Conservation (phyloP, 2,113 vertebrate species). For the Casuarius casuarius region DNA sequence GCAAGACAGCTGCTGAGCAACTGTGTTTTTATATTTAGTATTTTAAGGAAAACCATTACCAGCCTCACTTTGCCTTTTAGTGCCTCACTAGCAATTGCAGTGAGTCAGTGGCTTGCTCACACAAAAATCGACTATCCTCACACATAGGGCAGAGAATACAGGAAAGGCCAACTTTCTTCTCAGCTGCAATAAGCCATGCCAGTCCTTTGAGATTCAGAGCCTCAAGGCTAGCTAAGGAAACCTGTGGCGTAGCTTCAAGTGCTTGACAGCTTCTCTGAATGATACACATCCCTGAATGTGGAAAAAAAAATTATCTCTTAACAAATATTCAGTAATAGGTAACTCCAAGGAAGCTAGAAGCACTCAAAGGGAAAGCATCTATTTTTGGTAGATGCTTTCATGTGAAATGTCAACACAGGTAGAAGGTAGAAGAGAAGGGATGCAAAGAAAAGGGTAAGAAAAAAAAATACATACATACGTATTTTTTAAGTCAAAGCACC, state of each 20-base stretch:
- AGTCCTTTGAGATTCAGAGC: not conserved
- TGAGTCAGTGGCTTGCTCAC: not conserved
- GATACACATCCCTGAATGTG: not conserved
- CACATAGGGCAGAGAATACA: not conserved
- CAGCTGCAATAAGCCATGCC: not conserved
- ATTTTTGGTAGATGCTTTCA: constrained; percentile 17
- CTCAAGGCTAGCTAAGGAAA: not conserved
- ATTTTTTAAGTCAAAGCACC: constrained; percentile 33
- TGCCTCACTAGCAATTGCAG: not conserved
- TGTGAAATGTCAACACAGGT: not conserved
- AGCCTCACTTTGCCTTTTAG: not conserved
- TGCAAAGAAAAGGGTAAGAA: not conserved
- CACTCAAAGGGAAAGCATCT: not conserved
- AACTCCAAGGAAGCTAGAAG: not conserved
- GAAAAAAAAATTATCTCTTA: constrained; percentile 2
- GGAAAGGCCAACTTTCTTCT: not conserved
- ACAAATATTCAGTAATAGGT: constrained; percentile 22
- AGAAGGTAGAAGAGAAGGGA: not conserved
- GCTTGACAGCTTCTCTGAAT: not conserved
- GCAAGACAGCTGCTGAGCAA: not conserved
- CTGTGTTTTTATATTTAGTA: rapidly evolving
- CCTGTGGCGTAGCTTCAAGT: not conserved
- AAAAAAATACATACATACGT: not conserved
- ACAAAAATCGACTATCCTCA: rapidly evolving
- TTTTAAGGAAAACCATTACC: not conserved